Conservation (phyloP, 1,140 invertebrate species). For the Anadara kagoshimensis region DNA sequence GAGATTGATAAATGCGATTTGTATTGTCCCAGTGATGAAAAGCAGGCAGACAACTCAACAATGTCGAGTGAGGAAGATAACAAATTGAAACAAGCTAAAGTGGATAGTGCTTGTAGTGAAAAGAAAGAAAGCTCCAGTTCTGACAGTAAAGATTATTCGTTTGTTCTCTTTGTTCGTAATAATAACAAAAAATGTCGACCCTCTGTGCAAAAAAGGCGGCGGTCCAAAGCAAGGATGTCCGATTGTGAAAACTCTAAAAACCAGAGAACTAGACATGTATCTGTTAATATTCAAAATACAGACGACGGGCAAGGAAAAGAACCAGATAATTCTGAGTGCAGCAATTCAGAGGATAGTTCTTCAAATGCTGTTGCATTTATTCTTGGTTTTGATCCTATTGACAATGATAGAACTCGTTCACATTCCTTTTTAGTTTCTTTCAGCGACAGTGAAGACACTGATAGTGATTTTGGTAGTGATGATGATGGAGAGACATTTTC, state of each 20-base stretch:
- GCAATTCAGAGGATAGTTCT: not conserved
- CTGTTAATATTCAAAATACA: not conserved
- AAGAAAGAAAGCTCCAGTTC: not conserved
- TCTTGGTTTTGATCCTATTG: constrained; percentile 15
- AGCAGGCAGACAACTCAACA: too few relatives aligned
- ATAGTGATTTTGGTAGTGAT: constrained; percentile 11
- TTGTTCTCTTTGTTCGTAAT: constrained; percentile 15
- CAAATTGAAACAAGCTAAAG: too few relatives aligned
- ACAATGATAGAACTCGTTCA: not conserved
- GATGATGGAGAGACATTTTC: constrained; percentile 24
- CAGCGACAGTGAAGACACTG: constrained; percentile 2
- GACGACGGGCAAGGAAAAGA: not conserved
- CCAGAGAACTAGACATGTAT: not conserved
- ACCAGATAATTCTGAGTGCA: not conserved
- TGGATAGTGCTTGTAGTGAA: too few relatives aligned
- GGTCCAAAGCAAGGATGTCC: constrained; percentile 20
- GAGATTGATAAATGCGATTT: too few relatives aligned
- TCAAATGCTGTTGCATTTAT: constrained; percentile 22
- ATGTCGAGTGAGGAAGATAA: too few relatives aligned
- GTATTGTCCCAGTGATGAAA: too few relatives aligned
- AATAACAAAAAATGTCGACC: constrained; percentile 27
- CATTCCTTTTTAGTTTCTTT: constrained; percentile 28
- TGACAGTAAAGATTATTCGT: constrained; percentile 13
- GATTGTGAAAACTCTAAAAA: not conserved
- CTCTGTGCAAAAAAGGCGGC: constrained; percentile 10